phyloP scores from a whole-genome alignment of 2,113 vertebrate genomes.

The Oxyruncus cristatus region DNA sequence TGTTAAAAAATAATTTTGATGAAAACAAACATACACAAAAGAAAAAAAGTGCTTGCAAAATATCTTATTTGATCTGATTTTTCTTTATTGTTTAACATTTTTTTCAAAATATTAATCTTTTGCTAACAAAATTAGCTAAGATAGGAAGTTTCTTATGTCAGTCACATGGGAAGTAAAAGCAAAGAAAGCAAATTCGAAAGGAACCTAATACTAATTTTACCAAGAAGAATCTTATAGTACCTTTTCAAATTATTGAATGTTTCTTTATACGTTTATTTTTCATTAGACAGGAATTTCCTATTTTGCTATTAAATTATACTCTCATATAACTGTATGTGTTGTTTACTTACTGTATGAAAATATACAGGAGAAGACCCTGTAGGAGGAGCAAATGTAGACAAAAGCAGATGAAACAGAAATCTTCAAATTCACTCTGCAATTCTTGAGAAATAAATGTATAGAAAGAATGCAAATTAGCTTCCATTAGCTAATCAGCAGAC shows the following conservation, averaged over 20 bases:
- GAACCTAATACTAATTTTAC: not conserved
- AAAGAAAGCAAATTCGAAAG: not conserved
- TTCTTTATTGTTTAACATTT: not conserved
- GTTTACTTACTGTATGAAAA: not conserved
- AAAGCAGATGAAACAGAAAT: not conserved
- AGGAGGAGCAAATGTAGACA: not conserved
- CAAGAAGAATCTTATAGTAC: not conserved
- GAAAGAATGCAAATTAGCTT: not conserved
- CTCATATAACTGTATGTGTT: not conserved
- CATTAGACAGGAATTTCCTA: not conserved
- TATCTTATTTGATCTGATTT: not conserved
- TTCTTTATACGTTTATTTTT: not conserved
- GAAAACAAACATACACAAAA: not conserved
- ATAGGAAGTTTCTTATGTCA: not conserved
- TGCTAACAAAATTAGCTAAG: not conserved
- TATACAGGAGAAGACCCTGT: not conserved
- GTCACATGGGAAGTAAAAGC: not conserved
- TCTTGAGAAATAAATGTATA: not conserved
- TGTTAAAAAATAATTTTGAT: not conserved
- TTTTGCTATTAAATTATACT: not conserved
- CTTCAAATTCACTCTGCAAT: not conserved
- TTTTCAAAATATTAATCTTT: not conserved
- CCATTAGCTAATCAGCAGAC: constrained; percentile 8
- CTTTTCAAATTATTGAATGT: not conserved
- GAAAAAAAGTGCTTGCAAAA: not conserved